These are phyloP conservation scores for Notothenia rossii DNA, from an alignment of 2,113 vertebrate genomes.

Conservation along the genomic window DNA sequence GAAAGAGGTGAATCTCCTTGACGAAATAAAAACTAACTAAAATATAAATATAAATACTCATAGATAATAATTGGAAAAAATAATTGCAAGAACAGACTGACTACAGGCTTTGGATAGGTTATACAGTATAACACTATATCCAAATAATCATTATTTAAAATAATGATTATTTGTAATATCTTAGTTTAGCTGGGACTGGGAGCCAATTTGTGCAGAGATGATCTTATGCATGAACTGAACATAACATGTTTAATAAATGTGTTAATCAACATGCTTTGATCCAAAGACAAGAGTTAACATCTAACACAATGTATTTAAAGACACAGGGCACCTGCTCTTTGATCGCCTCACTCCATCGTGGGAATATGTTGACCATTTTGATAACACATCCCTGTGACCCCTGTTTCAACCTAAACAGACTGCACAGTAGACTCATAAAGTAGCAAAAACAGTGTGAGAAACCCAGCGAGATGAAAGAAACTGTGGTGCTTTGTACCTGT, in stretches of 20 bases:
- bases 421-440: neutral
- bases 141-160: too few relatives aligned
- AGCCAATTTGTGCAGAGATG: too few relatives aligned
- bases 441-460: constrained; percentile 35
- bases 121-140: too few relatives aligned
- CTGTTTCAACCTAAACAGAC: constrained; percentile 37
- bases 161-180: too few relatives aligned
- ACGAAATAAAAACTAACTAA: too few relatives aligned
- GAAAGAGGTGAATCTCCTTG: too few relatives aligned
- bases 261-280: neutral
- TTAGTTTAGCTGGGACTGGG: too few relatives aligned
- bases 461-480: constrained; percentile 50
- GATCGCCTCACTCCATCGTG: neutral
- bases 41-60: too few relatives aligned
- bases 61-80: neutral
- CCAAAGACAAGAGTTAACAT: neutral
- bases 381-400: constrained; percentile 17
- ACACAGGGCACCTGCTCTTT: neutral
- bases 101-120: neutral
- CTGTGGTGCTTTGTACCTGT: constrained; percentile 10
- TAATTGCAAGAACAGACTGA: neutral
- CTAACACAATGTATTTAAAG: neutral
- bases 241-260: neutral
- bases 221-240: neutral
- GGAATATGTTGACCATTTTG: neutral